phyloP scores from a whole-genome alignment of 2,888 invertebrate genomes.

The Trachelus stipa region DNA sequence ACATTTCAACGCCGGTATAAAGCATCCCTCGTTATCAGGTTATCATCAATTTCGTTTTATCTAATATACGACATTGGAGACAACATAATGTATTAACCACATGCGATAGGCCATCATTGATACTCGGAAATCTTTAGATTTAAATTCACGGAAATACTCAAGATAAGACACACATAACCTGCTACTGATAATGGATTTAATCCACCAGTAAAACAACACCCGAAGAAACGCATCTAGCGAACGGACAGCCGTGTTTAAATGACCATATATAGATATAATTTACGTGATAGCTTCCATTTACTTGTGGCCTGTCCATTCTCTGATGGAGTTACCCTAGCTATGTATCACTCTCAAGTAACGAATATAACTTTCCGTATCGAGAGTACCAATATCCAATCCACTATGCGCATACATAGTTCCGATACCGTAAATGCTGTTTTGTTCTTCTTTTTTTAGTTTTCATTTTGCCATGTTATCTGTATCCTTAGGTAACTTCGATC shows the following conservation, averaged over 20 bases:
- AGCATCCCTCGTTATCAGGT: neutral
- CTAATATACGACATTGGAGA: neutral
- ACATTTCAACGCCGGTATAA: neutral
- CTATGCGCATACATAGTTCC: neutral
- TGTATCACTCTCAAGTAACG: neutral
- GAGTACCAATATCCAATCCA: neutral
- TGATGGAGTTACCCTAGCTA: neutral
- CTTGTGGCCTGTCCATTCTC: no score
- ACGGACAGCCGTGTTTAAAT: no score
- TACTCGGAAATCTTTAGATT: neutral
- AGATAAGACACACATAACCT: neutral
- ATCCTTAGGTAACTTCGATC: neutral
- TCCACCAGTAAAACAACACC: no score
- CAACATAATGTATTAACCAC: neutral
- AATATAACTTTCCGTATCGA: neutral
- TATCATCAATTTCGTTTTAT: constrained; percentile 1
- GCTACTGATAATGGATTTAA: neutral
- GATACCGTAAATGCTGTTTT: neutral
- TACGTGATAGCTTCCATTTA: no score
- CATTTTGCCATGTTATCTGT: neutral
- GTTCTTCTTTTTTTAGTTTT: neutral
- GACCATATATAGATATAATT: no score
- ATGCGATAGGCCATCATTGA: neutral
- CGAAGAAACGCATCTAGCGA: no score
- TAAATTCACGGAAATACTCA: neutral